These are phyloP conservation scores for Lasioglossum marginatum DNA, from an alignment of 2,888 invertebrate species.

Conservation along the genomic window DNA sequence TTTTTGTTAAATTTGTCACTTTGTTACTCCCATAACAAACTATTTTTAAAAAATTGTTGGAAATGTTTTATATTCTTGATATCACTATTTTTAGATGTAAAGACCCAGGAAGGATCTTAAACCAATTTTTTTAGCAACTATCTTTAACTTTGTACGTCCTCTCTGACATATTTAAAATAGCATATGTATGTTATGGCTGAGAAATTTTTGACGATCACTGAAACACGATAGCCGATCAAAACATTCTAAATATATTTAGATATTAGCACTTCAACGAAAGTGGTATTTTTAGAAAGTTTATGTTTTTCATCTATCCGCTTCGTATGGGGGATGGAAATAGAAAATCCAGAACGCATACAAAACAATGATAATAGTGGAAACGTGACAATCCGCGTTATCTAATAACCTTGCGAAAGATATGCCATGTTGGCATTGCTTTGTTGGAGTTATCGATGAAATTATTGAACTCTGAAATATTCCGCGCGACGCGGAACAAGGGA, in stretches of 20 bases:
- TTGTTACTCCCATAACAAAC: background rate
- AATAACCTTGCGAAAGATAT: constrained; percentile 72
- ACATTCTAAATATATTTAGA: background rate
- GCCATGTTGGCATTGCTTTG: constrained; percentile 68
- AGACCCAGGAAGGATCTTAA: too few species aligned
- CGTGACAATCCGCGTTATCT: constrained; percentile 49
- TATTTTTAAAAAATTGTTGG: background rate
- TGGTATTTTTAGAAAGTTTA: background rate
- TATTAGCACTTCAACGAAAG: background rate
- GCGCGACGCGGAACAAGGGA: constrained; percentile 52
- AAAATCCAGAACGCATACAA: constrained; percentile 35
- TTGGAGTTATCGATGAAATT: constrained; percentile 72
- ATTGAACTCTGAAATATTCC: constrained; percentile 78
- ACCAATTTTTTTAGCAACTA: too few species aligned
- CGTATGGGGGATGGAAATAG: constrained; percentile 44
- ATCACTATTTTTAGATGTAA: background rate
- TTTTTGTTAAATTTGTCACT: background rate
- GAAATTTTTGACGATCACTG: background rate
- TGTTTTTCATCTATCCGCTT: background rate
- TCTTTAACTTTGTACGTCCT: too few species aligned
- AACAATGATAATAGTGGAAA: constrained; percentile 31
- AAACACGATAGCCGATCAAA: background rate
- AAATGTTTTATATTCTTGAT: background rate
- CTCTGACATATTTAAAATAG: background rate
- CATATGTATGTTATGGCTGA: background rate